These are phyloP conservation scores for Drosophila maculinotata DNA, from an alignment of 2,888 invertebrate species.

Conservation along the genomic window DNA sequence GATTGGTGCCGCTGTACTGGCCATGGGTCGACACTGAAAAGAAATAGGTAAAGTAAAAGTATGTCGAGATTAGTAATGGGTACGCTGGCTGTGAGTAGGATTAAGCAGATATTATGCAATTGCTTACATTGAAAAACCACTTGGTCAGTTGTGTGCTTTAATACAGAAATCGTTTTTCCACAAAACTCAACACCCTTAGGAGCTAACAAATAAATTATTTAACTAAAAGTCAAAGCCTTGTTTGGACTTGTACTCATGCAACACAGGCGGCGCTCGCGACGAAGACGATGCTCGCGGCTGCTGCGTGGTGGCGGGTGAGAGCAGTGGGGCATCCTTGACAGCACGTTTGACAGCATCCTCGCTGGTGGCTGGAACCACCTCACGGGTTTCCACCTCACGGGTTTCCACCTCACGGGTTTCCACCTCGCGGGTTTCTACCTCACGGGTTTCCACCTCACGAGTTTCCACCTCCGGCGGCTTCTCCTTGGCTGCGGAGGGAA, in stretches of 20 bases:
- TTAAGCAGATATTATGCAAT: neutral
- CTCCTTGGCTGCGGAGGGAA: constrained; percentile 48
- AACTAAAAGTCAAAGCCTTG: constrained; percentile 47
- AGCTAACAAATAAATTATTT: constrained; percentile 33
- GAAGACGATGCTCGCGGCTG: neutral
- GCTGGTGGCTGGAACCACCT: neutral
- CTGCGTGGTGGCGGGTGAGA: constrained; percentile 3
- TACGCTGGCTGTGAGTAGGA: neutral
- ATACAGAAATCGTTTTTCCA: constrained; percentile 52
- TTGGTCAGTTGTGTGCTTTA: constrained; percentile 56
- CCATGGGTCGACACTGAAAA: constrained; percentile 54
- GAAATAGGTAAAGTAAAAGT: constrained; percentile 2
- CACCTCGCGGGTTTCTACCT: no score
- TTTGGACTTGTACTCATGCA: constrained; percentile 55
- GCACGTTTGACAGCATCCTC: no score
- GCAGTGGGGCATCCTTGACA: neutral
- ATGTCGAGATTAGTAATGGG: neutral
- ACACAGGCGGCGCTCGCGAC: constrained; percentile 45
- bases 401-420: neutral
- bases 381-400: neutral
- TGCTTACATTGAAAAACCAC: constrained; percentile 52
- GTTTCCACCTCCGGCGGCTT: constrained; percentile 7
- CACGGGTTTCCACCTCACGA: constrained; percentile 3
- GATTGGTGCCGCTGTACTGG: constrained; percentile 74
- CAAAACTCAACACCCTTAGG: constrained; percentile 50